Percentiles rank a stretch among this genome's conserved stretches.
Evolutionary conservation across 2,797 vertebrate genomes (phyloP).

Genomic region (Anabas testudineus): DNA sequence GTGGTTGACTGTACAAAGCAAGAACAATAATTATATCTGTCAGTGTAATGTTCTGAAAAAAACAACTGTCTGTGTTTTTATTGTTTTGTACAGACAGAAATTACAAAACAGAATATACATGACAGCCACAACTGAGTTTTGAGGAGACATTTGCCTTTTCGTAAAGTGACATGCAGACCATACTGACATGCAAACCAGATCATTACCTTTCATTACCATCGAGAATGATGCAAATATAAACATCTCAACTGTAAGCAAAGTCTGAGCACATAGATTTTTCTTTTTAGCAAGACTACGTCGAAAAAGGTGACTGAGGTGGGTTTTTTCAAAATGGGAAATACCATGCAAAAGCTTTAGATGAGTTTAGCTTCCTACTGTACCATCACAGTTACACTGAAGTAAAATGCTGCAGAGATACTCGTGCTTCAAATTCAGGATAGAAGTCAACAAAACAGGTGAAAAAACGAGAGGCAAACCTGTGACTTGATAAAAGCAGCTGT

Average conservation of each 20-base stretch:
- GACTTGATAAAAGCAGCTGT: slow-evolving; percentile 21
- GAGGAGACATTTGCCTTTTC: slow-evolving; percentile 43
- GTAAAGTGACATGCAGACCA: slow-evolving; percentile 67
- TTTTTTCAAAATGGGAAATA: neutral
- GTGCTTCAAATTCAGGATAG: neutral
- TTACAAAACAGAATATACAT: slow-evolving; percentile 62
- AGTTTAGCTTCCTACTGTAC: slow-evolving; percentile 2
- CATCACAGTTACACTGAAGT: slow-evolving; percentile 20
- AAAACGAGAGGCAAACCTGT: slow-evolving; percentile 2
- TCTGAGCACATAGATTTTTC: slow-evolving; percentile 23
- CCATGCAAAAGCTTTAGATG: neutral
- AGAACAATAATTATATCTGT: slow-evolving; percentile 1
- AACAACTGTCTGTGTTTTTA: slow-evolving; percentile 66
- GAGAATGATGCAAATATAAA: slow-evolving; percentile 54
- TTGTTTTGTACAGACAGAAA: slow-evolving; percentile 65
- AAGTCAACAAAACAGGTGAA: neutral
- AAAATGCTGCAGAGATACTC: neutral
- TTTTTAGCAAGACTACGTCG: slow-evolving; percentile 17
- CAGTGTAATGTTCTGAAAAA: slow-evolving; percentile 55
- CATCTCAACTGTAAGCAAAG: slow-evolving; percentile 33
- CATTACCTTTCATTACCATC: slow-evolving; percentile 37
- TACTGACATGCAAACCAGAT: slow-evolving; percentile 66
- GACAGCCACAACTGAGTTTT: slow-evolving; percentile 48
- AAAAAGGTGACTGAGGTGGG: neutral
- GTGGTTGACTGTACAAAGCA: slow-evolving; percentile 11